Base-by-base conservation (phyloP, 1,140 invertebrate genomes). In the Dendrolimus punctatus region DNA sequence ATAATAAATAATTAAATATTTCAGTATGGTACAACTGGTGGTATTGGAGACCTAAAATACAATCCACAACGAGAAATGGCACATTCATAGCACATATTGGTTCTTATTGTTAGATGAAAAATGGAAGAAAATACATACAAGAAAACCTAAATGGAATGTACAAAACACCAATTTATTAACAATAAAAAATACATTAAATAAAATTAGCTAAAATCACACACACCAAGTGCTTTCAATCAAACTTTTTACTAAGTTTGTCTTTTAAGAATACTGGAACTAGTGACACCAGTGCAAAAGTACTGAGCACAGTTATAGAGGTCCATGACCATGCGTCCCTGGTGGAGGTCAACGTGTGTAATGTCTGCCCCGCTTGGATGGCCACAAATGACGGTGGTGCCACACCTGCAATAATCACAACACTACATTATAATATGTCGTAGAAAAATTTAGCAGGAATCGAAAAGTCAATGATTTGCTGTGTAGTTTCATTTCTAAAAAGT, bases 351-450 rank as follows among this genome's bases (percentile, higher is more conserved):
- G 96, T 92, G 62, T 99, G 95, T 10, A 99, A 87, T 1, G 98
- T 99, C 71, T 96, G 97, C 10, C 98, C 99, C 43, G 97, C 97
- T 89, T 99, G 97, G 66, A 99, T 98, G 1, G 96, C 97, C 2
- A 99, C 92, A 83, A 99, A 96, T 5, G 98, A 99, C 40, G 98
- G 98, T 47, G 98, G 98, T 4, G 96, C 98, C 4, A 99, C 98
- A 68, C 97, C 96, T 92, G 89, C 66, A 91, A 92, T 55, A 40
- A 53, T 55, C 51, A 55, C 39, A 52, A 52, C 23, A 23, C 10
- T 8, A 49, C 46, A 53, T 51, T 55, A n/a, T n/a, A 46, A 36
- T n/a, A 49, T n/a, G 9, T n/a, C 40, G 39, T 47, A 45, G 39
- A 50, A 9, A 6, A 54, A 2, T 23, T 23, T 23, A 23, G 23